Conservation (phyloP, 2,797 vertebrate genomes). For the Gadopsis bispinosus region DNA sequence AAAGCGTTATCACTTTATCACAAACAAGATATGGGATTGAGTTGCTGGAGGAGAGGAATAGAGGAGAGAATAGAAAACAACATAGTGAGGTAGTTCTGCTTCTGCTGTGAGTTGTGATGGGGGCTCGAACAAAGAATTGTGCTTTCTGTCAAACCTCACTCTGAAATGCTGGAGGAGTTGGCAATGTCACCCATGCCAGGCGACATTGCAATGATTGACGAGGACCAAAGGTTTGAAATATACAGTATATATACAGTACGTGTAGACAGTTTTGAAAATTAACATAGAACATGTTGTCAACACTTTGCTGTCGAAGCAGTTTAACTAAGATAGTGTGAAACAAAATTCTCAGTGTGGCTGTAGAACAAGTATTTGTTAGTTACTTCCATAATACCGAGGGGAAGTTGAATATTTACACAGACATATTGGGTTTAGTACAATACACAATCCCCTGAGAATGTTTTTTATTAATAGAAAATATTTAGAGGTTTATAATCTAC, state of each 20-base stretch:
- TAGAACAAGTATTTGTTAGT: background rate
- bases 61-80: background rate
- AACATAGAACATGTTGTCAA: background rate
- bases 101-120: background rate
- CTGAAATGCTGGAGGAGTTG: background rate
- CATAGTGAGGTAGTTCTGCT: background rate
- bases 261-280: background rate
- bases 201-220: background rate
- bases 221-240: background rate
- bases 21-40: background rate
- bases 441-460: background rate
- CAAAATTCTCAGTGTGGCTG: background rate
- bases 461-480: background rate
- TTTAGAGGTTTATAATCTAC: background rate
- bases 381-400: background rate
- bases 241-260: background rate
- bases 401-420: background rate
- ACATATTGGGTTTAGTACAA: background rate
- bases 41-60: background rate
- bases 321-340: background rate
- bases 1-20: background rate
- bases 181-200: background rate
- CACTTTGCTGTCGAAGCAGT: background rate
- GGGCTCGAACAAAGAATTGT: background rate
- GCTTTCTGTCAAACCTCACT: background rate